These are phyloP conservation scores for Neoaliturus tenellus DNA, from an alignment of 2,888 invertebrate genomes.

Conservation along the genomic window DNA sequence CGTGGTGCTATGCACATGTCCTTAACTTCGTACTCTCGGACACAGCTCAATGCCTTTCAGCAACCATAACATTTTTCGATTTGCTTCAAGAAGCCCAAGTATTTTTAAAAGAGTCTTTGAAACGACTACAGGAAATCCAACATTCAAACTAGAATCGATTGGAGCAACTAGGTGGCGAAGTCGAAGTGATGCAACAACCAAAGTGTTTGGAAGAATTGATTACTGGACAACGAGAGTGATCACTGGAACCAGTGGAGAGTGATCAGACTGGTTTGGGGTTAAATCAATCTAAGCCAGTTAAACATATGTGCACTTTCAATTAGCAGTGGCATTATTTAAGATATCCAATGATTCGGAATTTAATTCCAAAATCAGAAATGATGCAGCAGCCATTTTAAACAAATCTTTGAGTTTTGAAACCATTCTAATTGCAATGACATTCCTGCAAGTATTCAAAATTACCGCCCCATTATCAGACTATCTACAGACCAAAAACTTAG, in stretches of 20 bases:
- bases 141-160: not conserved
- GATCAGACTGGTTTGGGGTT: no score
- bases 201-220: constrained; percentile 5
- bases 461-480: constrained; percentile 30
- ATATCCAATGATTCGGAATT: not conserved
- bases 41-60: constrained; percentile 2
- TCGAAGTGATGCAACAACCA: constrained; percentile 4
- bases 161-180: constrained; percentile 13
- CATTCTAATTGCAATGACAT: not conserved
- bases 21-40: constrained; percentile 14
- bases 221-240: not conserved
- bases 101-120: constrained; percentile 36
- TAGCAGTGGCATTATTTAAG: not conserved
- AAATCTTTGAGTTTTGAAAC: constrained; percentile 14
- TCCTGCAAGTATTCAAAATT: not conserved
- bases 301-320: not conserved
- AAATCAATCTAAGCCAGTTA: not conserved
- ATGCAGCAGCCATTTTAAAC: not conserved
- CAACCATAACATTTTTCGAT: constrained; percentile 31
- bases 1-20: constrained; percentile 39
- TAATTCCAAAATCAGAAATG: not conserved
- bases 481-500: constrained; percentile 13
- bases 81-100: constrained; percentile 30
- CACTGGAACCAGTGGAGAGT: no score
- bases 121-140: constrained; percentile 22